Evolutionary conservation across 2,888 invertebrate species (phyloP), one percentile per base, ranked within the genome.

Genomic region (Eristalinus sepulchralis): DNA sequence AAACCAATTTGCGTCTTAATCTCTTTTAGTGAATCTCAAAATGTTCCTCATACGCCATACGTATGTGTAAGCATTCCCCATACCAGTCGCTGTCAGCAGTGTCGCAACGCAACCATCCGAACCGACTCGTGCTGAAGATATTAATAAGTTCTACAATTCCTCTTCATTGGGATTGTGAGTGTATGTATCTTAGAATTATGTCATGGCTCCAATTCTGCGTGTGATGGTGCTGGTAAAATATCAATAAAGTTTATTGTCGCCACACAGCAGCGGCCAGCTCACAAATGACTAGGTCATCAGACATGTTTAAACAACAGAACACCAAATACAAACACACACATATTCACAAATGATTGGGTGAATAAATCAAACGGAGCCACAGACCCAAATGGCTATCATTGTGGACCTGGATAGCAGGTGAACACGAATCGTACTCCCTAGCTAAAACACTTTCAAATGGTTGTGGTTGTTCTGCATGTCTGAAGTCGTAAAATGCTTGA

Each of bases 241-340:
- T 76, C 76, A 67, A 67, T 60, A 66, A 76, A 67, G 22, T 67
- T 67, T 72, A 53, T 33, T 63, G 53, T 24, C 47, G 59, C 31
- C 31, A 20, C 39, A 24, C 27, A 34, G 2, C 33, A 17, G 47
- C 47, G 17, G 17, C 17, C 10, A 34, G 34, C 17, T 27, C 36
- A n/a, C 53, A 33, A 60, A 33, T 67, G 76, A 76, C 67, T 76
- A 68, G 76, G 76, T 76, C 76, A 67, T 60, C 76, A 67, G 76
- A 75, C 39, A 63, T 55, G 39, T 47, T 59, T 53, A 63, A 72
- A 72, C 24, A 39, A 39, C n/a, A 53, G 55, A 20, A 53, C 13
- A 11, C 31, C 24, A 33, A 33, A 59, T 17, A 55, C 55, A 10
- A 57, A n/a, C 8, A 24, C 3, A 57, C 24, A 57, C 13, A 57